These are phyloP conservation scores for Spodoptera picta DNA, from an alignment of 2,888 invertebrate species.

Conservation along the genomic window DNA sequence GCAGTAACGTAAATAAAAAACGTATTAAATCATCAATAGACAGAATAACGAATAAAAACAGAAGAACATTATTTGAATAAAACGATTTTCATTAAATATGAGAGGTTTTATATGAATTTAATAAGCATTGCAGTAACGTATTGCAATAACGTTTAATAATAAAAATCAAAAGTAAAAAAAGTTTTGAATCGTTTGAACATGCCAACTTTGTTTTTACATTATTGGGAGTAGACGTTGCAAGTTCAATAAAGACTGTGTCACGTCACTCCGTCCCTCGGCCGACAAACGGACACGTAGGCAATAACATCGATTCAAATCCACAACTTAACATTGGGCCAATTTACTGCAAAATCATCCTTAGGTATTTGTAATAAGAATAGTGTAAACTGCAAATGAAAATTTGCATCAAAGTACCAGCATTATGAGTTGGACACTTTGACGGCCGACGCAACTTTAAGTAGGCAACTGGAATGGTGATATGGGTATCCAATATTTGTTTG, in stretches of 20 bases:
- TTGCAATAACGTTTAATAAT: constrained; percentile 16
- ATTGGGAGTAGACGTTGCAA: constrained; percentile 58
- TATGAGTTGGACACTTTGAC: constrained; percentile 83
- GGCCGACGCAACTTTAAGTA: constrained; percentile 70
- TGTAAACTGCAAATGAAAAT: constrained; percentile 35
- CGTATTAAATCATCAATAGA: too few relatives aligned
- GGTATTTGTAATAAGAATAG: constrained; percentile 15
- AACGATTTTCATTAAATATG: not conserved
- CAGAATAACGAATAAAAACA: too few relatives aligned
- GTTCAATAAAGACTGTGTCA: constrained; percentile 74
- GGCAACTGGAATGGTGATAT: constrained; percentile 70
- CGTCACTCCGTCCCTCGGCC: constrained; percentile 63
- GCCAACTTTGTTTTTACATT: constrained; percentile 42
- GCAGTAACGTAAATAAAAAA: too few relatives aligned
- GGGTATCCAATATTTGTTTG: constrained; percentile 64
- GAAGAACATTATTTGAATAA: not conserved
- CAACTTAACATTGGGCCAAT: constrained; percentile 34
- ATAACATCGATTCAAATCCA: constrained; percentile 67
- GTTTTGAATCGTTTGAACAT: constrained; percentile 30
- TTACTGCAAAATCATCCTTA: constrained; percentile 47
- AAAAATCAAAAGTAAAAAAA: constrained; percentile 19
- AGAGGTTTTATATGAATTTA: not conserved
- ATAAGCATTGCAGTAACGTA: constrained; percentile 17
- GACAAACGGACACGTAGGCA: constrained; percentile 72
- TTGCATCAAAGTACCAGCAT: constrained; percentile 67